Base-by-base conservation (phyloP, 2,797 vertebrate species). In the Rhinophrynus dorsalis region DNA sequence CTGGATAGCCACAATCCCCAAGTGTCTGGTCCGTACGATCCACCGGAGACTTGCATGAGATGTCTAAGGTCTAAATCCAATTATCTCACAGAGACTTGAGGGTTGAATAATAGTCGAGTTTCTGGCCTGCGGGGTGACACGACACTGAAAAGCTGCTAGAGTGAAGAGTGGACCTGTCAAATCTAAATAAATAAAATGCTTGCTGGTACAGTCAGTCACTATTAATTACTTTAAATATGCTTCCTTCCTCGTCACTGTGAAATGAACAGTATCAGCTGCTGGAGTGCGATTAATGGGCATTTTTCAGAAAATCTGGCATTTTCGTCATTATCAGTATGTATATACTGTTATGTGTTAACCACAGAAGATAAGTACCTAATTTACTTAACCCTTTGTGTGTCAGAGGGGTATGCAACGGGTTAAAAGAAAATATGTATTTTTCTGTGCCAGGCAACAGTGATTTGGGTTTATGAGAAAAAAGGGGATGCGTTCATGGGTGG, bases 141-240 rank as follows among this genome's bases (percentile, higher is more conserved):
- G 4, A n/a, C 18, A 50, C 15, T 33, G 21, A 71, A 66, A 26
- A 73, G 35, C 20, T 75, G 40, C 68, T 2, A 1, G 38, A 45
- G 47, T 63, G 75, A 82, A 72, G 21, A 74, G 0, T 62, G 61
- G 50, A 76, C 20, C 67, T 85, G 52, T 47, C 44, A 74, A 29
- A 77, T 80, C 81, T 75, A 78, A 82, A 76, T 50, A 78, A 81
- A 62, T 62, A 76, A 77, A 82, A 79, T 33, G 23, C 45, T 69
- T 72, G 15, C 63, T 70, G 69, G 64, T 67, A 62, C 62, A 73
- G 24, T 70, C 77, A 76, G 60, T 81, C 66, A 69, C 40, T 76
- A 51, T 81, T 84, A 78, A 79, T 80, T 82, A 78, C 67, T 77
- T 80, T 79, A 70, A 68, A 84, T 82, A 78, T 56, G 35, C 76